A percentile compares a stretch with the other conserved stretches of the same genome.
Conservation (phyloP, 2,888 invertebrate genomes). For the Melolontha melolontha region DNA sequence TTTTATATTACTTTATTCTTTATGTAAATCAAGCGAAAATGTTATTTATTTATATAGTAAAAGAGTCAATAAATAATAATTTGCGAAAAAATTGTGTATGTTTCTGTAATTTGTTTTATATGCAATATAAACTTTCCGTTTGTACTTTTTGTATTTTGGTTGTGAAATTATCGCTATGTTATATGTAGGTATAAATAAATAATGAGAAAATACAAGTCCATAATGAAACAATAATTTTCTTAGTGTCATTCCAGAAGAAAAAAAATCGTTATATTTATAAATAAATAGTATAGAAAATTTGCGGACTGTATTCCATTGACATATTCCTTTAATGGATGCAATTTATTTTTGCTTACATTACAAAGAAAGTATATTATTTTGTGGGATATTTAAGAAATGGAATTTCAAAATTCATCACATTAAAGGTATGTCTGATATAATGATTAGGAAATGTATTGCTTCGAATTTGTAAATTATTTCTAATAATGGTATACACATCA, state of each 20-base stretch:
- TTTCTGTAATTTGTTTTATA: constrained; percentile 19
- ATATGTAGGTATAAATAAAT: constrained; percentile 41
- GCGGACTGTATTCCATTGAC: constrained; percentile 54
- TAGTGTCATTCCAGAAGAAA: constrained; percentile 63
- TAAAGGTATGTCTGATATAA: background rate
- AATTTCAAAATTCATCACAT: constrained; percentile 15
- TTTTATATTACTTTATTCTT: background rate
- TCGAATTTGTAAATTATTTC: constrained; percentile 57
- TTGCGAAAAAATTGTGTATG: background rate
- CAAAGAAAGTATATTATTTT: constrained; percentile 3
- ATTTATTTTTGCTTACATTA: background rate
- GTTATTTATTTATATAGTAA: constrained; percentile 36
- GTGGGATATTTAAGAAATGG: constrained; percentile 35
- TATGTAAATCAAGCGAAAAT: constrained; percentile 7
- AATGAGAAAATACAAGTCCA: constrained; percentile 54
- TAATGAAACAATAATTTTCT: constrained; percentile 61
- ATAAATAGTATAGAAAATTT: constrained; percentile 57
- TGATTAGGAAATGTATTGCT: constrained; percentile 49
- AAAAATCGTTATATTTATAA: constrained; percentile 57
- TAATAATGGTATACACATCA: constrained; percentile 48
- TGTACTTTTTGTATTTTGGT: constrained; percentile 42
- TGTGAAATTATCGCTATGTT: constrained; percentile 42
- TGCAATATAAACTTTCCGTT: constrained; percentile 18
- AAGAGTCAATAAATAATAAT: constrained; percentile 31
- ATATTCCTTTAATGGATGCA: constrained; percentile 12